Evolutionary conservation across 2,113 vertebrate genomes (phyloP).

Genomic region (Isichthys henryi): DNA sequence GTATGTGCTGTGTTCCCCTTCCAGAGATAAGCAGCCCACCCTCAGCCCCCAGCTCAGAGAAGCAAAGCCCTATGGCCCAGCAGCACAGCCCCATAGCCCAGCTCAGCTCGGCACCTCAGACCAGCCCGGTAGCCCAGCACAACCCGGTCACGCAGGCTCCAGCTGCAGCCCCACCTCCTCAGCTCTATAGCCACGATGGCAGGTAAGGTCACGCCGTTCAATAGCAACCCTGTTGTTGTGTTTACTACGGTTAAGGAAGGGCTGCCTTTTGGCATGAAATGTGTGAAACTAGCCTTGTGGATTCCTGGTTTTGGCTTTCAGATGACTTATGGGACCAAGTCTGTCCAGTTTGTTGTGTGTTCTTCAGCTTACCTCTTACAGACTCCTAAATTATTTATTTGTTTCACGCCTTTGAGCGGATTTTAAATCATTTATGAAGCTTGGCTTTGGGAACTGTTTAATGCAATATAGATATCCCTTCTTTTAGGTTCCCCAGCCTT

Average conservation of each 20-base stretch:
- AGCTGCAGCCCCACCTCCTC: constrained; percentile 65
- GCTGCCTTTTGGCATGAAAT: not conserved
- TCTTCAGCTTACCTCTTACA: constrained; percentile 50
- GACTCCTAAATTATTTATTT: constrained; percentile 52
- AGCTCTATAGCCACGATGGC: constrained; percentile 81
- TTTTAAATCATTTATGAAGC: constrained; percentile 49
- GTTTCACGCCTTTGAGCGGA: constrained; percentile 39
- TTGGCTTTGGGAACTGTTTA: constrained; percentile 31
- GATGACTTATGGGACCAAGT: not conserved
- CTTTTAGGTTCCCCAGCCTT: not conserved
- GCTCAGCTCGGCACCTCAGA: constrained; percentile 61
- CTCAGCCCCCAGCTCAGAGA: constrained; percentile 84
- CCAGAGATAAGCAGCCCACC: constrained; percentile 84
- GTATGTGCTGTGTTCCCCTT: not conserved
- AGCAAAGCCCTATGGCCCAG: constrained; percentile 88
- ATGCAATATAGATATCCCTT: constrained; percentile 20
- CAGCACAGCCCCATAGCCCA: constrained; percentile 74
- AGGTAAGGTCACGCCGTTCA: constrained; percentile 61
- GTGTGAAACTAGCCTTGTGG: not conserved
- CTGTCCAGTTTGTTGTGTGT: constrained; percentile 30
- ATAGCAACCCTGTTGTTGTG: not conserved
- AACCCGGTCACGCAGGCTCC: constrained; percentile 65
- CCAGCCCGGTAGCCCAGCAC: constrained; percentile 51
- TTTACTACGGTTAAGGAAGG: not conserved
- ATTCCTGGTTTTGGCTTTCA: not conserved